These are phyloP conservation scores for Colletes gigas DNA, from an alignment of 1,140 invertebrate species.

Conservation along the genomic window DNA sequence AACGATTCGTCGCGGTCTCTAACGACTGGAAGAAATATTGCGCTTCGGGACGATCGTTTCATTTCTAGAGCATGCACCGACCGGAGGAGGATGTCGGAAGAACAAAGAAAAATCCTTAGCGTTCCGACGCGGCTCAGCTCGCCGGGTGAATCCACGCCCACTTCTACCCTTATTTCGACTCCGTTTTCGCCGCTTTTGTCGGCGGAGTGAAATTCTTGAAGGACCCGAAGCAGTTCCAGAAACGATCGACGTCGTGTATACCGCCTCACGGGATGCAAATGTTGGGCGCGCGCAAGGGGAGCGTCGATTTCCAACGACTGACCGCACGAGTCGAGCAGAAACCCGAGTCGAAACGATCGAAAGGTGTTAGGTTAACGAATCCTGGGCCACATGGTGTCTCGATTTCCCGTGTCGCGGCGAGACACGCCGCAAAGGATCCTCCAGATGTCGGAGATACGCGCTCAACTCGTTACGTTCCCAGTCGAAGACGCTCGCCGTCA, in stretches of 20 bases:
- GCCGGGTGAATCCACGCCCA: constrained; percentile 57
- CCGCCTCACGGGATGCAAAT: not conserved
- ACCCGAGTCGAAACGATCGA: not conserved
- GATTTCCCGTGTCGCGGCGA: not conserved
- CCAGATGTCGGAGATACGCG: constrained; percentile 40
- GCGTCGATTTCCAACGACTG: no score
- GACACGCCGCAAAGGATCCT: constrained; percentile 12
- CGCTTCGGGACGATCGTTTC: constrained; percentile 5
- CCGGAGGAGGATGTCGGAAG: constrained; percentile 42
- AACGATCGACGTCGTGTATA: not conserved
- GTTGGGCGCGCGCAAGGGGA: not conserved
- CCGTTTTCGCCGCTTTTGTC: constrained; percentile 50
- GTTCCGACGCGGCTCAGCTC: constrained; percentile 35
- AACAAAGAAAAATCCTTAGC: constrained; percentile 62
- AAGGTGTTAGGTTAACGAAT: not conserved
- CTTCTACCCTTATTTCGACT: constrained; percentile 59
- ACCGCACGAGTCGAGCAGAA: not conserved
- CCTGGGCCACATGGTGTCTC: constrained; percentile 26
- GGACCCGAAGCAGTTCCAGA: not conserved
- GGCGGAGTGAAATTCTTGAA: constrained; percentile 30
- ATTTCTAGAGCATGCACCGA: constrained; percentile 16
- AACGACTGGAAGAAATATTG: constrained; percentile 71
- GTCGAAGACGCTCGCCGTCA: constrained; percentile 20
- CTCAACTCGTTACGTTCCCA: constrained; percentile 10
- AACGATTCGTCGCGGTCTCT: constrained; percentile 54